Conservation (phyloP, 2,888 invertebrate genomes). For the Nephrotoma appendiculata region DNA sequence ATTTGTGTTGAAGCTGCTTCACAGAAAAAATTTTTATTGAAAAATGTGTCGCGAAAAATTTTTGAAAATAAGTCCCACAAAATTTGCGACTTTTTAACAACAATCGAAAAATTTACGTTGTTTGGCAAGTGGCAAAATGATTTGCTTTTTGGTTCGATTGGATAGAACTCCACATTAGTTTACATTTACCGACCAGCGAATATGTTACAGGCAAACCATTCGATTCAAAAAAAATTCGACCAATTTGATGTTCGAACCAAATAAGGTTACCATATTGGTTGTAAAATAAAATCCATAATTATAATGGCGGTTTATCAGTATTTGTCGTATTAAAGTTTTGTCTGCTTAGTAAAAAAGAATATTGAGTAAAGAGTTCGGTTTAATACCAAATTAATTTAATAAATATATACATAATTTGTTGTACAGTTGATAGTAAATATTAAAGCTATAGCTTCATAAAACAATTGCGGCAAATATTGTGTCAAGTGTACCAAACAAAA, state of each 20-base stretch:
- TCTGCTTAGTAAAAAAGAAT: background rate
- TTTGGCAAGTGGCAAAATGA: too few relatives aligned
- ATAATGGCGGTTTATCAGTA: conserved; percentile 1
- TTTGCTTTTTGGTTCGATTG: too few relatives aligned
- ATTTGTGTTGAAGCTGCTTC: too few relatives aligned
- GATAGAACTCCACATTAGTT: too few relatives aligned
- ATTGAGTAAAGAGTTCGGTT: background rate
- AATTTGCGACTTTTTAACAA: too few relatives aligned
- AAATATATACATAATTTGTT: background rate
- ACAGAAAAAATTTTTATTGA: too few relatives aligned
- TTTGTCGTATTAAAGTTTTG: background rate
- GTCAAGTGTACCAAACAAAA: background rate
- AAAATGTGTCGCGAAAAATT: too few relatives aligned
- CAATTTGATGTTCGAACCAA: background rate
- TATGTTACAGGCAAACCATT: too few relatives aligned
- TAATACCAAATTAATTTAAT: background rate
- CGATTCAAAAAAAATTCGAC: background rate
- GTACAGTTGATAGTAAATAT: background rate
- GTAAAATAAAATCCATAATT: background rate
- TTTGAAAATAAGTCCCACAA: too few relatives aligned
- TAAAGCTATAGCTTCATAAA: background rate
- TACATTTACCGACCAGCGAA: too few relatives aligned
- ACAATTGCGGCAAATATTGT: background rate
- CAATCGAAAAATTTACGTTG: too few relatives aligned
- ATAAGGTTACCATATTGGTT: background rate